These are phyloP conservation scores for Helicolenus hilgendorfi DNA, from an alignment of 2,797 vertebrate genomes.

Conservation along the genomic window DNA sequence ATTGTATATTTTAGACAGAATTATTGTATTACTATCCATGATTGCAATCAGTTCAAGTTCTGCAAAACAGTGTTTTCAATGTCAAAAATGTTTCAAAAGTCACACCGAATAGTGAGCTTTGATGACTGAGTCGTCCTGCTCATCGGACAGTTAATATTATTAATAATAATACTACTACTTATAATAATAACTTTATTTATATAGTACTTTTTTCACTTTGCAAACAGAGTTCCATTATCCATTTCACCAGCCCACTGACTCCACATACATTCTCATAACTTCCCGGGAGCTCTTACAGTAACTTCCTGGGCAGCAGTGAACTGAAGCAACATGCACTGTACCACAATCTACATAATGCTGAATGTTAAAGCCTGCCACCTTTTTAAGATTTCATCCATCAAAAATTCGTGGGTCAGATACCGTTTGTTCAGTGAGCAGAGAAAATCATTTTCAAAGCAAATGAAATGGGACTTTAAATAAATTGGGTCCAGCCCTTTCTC, in stretches of 20 bases:
- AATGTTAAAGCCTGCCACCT: background rate
- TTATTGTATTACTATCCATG: background rate
- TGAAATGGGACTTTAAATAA: background rate
- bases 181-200: background rate
- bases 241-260: background rate
- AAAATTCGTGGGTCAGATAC: background rate
- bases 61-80: background rate
- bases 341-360: background rate
- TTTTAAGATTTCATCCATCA: background rate
- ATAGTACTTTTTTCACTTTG: background rate
- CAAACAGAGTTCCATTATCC: background rate
- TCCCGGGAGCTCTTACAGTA: background rate
- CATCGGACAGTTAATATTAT: background rate
- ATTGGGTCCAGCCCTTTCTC: background rate
- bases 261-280: background rate
- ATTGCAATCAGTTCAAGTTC: background rate
- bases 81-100: background rate
- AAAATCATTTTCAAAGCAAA: background rate
- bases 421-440: background rate
- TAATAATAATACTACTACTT: background rate
- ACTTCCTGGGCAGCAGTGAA: background rate
- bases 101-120: background rate
- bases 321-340: background rate
- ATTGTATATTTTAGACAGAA: too few relatives aligned
- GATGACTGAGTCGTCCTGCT: background rate